A percentile compares a stretch with the other conserved stretches of the same genome.
These are phyloP conservation scores for Vanessa cardui DNA, from an alignment of 2,888 invertebrate genomes.

Conservation along the genomic window DNA sequence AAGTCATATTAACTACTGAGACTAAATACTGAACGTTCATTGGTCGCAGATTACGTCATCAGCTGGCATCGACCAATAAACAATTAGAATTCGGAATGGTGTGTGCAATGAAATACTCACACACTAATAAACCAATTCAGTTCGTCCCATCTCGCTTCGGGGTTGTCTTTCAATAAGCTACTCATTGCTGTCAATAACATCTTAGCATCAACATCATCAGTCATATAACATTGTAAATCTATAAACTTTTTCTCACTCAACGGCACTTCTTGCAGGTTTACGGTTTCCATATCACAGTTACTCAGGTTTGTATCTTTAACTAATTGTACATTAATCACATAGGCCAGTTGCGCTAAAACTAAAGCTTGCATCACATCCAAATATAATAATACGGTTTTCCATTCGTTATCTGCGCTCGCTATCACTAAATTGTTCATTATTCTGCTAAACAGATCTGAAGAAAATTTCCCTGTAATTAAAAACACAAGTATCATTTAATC, in stretches of 20 bases:
- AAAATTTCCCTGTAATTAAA: slow-evolving; percentile 68
- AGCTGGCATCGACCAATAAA: too few species aligned
- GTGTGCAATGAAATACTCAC: slow-evolving; percentile 74
- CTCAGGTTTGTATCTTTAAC: slow-evolving; percentile 62
- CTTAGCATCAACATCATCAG: slow-evolving; percentile 80
- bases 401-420: slow-evolving; percentile 64
- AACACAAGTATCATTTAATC: too few species aligned
- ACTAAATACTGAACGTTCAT: too few species aligned
- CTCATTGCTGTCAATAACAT: slow-evolving; percentile 85
- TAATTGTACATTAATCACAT: slow-evolving; percentile 77
- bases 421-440: slow-evolving; percentile 66
- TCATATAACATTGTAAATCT: slow-evolving; percentile 84
- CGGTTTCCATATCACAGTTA: slow-evolving; percentile 69
- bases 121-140: slow-evolving; percentile 86
- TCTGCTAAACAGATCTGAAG: slow-evolving; percentile 63
- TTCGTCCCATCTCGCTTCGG: slow-evolving; percentile 87
- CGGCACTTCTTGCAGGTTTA: slow-evolving; percentile 68
- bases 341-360: slow-evolving; percentile 68
- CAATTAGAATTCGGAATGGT: not conserved
- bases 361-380: slow-evolving; percentile 68
- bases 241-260: slow-evolving; percentile 57
- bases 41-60: too few species aligned
- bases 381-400: slow-evolving; percentile 65
- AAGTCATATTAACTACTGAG: too few species aligned
- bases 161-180: slow-evolving; percentile 81